Evolutionary conservation across 1,140 invertebrate genomes (phyloP).

Genomic region (Lordiphosa clarofinis): DNA sequence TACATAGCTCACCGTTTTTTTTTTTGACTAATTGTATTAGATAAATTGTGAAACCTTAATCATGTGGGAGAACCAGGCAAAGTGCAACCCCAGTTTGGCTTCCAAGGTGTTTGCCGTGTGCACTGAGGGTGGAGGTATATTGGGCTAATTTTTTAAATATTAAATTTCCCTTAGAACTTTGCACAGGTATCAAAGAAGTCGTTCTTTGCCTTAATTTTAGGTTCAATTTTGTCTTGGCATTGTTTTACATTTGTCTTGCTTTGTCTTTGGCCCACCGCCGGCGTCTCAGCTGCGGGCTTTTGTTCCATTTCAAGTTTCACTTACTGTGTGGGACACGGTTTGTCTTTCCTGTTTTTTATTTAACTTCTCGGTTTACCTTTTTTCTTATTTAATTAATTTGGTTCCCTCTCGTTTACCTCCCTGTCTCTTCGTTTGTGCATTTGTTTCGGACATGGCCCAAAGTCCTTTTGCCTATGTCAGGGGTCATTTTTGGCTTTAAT

Average conservation of each 20-base stretch:
- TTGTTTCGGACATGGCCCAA: constrained; percentile 34
- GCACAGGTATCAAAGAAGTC: too few relatives aligned
- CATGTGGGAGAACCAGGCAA: constrained; percentile 44
- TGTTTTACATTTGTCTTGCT: constrained; percentile 56
- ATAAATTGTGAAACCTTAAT: constrained; percentile 77
- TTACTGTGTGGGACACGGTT: constrained; percentile 52
- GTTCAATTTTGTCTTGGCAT: constrained; percentile 34
- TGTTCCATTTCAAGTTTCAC: constrained; percentile 76
- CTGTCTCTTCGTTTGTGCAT: too few relatives aligned
- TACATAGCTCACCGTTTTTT: constrained; percentile 55
- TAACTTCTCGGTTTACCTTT: constrained; percentile 76
- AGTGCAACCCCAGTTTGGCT: constrained; percentile 24
- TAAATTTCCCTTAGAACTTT: too few relatives aligned
- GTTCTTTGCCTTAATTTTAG: too few relatives aligned
- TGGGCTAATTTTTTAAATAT: too few relatives aligned
- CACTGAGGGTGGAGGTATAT: too few relatives aligned
- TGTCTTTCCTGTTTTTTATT: constrained; percentile 75
- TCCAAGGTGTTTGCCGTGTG: too few relatives aligned
- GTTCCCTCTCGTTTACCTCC: too few relatives aligned
- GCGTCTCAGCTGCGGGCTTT: constrained; percentile 32
- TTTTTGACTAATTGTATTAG: constrained; percentile 74
- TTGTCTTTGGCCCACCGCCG: constrained; percentile 39
- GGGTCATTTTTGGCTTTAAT: constrained; percentile 22
- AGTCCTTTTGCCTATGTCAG: constrained; percentile 56
- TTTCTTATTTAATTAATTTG: constrained; percentile 78